These are phyloP conservation scores for Halocynthia roretzi DNA, from an alignment of 23 tunicate genomes.

Conservation along the genomic window DNA sequence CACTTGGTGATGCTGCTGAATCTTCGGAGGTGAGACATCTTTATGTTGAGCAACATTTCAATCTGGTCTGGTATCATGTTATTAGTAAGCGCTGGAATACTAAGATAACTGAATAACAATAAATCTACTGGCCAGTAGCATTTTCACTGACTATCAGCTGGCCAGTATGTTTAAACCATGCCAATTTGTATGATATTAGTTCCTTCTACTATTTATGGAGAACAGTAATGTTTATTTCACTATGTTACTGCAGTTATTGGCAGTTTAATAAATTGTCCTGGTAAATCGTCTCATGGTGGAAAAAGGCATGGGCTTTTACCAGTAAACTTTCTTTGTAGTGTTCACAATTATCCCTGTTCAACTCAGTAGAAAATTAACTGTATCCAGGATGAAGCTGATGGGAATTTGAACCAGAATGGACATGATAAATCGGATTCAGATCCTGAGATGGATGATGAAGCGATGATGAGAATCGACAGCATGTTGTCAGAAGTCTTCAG, in stretches of 20 bases:
- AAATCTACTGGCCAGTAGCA: too few species aligned
- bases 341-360: not conserved
- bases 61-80: too few species aligned
- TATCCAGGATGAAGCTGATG: too few species aligned
- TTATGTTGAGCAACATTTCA: not conserved
- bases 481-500: conserved; percentile 62
- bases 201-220: too few species aligned
- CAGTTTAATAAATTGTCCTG: not conserved
- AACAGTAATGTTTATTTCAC: too few species aligned
- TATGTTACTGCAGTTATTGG: too few species aligned
- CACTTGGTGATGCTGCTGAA: conserved; percentile 74
- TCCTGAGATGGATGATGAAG: conserved; percentile 72
- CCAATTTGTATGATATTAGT: too few species aligned
- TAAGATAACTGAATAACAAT: too few species aligned
- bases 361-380: too few species aligned
- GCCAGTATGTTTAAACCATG: too few species aligned
- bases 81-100: too few species aligned
- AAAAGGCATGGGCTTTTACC: not conserved
- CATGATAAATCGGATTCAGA: conserved; percentile 32
- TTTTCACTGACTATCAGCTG: too few species aligned
- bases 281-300: not conserved
- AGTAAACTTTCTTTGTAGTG: conserved; percentile 7
- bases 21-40: conserved; percentile 29
- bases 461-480: conserved; percentile 84
- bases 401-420: not conserved